Conservation (phyloP, 2,113 vertebrate species). For the Scatophagus argus region DNA sequence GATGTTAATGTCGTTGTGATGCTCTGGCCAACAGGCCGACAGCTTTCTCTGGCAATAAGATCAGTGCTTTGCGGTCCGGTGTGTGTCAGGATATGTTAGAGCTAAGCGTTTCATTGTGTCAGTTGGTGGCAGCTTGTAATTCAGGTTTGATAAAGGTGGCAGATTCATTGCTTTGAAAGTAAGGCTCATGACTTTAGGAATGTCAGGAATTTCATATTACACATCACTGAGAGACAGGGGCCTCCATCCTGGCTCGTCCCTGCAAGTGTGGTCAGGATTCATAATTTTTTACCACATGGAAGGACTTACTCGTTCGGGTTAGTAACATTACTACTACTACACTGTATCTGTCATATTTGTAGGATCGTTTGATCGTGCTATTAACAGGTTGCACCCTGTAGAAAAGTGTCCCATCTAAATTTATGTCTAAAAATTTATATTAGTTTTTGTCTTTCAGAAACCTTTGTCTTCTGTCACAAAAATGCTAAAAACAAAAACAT, state of each 20-base stretch:
- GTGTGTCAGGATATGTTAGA: conserved; percentile 20
- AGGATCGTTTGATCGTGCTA: neutral
- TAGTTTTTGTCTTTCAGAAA: neutral
- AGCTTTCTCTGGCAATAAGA: neutral
- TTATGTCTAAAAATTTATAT: neutral
- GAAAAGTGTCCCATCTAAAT: no score
- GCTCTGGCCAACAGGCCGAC: neutral
- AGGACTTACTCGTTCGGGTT: neutral
- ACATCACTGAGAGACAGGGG: neutral
- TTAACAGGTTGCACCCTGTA: neutral
- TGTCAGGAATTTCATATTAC: neutral
- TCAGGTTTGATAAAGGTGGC: neutral
- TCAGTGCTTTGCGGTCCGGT: neutral
- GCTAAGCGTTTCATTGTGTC: neutral
- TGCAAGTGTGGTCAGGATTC: neutral
- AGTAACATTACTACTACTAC: neutral
- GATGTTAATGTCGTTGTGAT: neutral
- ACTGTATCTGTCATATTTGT: neutral
- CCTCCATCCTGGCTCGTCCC: neutral
- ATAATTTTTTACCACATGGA: neutral
- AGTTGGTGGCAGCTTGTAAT: conserved; percentile 21
- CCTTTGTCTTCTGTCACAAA: neutral
- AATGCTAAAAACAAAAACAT: neutral
- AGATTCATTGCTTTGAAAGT: neutral
- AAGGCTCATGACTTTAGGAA: no score